phyloP scores from a whole-genome alignment of 2,888 invertebrate genomes.

The Heliconius erato region DNA sequence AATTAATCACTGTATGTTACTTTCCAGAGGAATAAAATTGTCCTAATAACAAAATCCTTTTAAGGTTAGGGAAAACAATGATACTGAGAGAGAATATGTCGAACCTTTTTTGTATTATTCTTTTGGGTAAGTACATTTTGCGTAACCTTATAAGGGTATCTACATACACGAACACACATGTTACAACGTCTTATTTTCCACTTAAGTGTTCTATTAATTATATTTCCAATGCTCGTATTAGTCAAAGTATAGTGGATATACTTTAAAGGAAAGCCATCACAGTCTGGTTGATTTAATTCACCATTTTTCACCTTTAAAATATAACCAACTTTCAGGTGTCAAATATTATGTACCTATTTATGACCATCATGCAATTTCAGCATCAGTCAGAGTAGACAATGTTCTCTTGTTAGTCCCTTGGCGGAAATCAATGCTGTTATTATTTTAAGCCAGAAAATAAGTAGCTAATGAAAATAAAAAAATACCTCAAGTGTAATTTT shows the following conservation, averaged over 20 bases:
- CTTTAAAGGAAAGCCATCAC: no score
- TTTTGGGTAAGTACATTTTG: constrained; percentile 37
- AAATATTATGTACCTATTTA: no score
- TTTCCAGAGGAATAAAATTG: constrained; percentile 41
- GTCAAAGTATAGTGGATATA: background rate
- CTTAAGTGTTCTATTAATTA: constrained; percentile 2
- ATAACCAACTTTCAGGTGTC: no score
- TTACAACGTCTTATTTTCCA: constrained; percentile 20
- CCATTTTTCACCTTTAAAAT: no score
- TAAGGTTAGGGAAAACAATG: constrained; percentile 54
- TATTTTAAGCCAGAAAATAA: no score
- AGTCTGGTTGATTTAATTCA: no score
- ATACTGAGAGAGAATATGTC: constrained; percentile 48
- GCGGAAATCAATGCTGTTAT: no score
- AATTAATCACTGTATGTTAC: constrained; percentile 35
- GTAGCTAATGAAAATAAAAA: no score
- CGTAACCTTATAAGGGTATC: constrained; percentile 33
- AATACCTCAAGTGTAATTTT: no score
- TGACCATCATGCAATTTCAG: no score
- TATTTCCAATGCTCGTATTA: background rate
- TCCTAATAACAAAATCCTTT: constrained; percentile 54
- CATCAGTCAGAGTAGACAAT: no score
- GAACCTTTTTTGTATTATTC: constrained; percentile 52
- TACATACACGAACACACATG: constrained; percentile 19
- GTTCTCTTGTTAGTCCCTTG: no score